Base-by-base conservation (phyloP, 2,797 vertebrate species). In the Zalophus californianus region DNA sequence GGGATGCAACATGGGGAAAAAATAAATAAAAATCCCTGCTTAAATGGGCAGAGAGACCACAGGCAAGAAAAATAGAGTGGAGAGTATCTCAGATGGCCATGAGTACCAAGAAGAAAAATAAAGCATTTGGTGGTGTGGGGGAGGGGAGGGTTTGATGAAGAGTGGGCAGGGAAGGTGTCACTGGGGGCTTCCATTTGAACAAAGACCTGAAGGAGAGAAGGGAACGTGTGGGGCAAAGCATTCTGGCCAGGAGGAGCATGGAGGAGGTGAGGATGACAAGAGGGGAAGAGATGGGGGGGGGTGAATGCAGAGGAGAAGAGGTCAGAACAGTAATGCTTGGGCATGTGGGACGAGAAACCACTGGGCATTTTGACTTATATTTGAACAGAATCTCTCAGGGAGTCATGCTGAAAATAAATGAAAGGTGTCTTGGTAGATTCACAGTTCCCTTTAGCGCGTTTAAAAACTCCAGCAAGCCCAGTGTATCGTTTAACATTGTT, bases 71-170 rank as follows among this genome's bases (percentile, higher is more conserved):
- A 41, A 64, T 32, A 13, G 56, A 25, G 20, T 8, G 12, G 4
- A 9, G 16, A 8, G 15, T 2, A 10, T 25, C 52, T 80, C 38
- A 75, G 38, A 27, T 41, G 4, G 32, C 25, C 23, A 32, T 0
- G 44, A 44, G 4, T 12, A 18, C 79, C 54, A 1, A 60, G 82
- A 62, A 92, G 77, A 85, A 62, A 77, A 58, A 58, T 0, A 75
- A 58, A 75, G 20, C 16, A 0, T 4, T 9, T 15, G 21, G 20
- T 8, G 7, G 32, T 2, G 0, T 58, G 35, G 7, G n/a, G 5
- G 29, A 3, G 21, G 7, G 18, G 13, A 12, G 11, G 29, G 15
- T 25, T n/a, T 56, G 3, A 5, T 7, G 5, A 3, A 32, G 58
- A 0, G 4, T 18, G 29, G 10, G 25, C 44, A 23, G 27, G 10